Percentiles rank a stretch among this genome's conserved stretches.
Evolutionary conservation across 2,797 vertebrate species (phyloP).

Genomic region (Gallinago stenura): DNA sequence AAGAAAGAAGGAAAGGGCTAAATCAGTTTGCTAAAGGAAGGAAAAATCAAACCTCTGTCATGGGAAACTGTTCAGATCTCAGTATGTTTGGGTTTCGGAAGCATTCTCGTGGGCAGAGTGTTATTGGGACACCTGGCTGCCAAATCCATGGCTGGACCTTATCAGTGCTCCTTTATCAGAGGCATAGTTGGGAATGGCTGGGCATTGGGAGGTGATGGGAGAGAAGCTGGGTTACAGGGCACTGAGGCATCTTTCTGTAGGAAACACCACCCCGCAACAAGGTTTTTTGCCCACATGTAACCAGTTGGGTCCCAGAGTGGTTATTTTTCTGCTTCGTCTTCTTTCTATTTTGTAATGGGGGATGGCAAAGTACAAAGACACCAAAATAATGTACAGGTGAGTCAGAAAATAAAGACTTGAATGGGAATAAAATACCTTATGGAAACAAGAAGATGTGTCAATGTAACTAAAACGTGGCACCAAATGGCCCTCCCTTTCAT

Average conservation of each 20-base stretch:
- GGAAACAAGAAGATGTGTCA: neutral
- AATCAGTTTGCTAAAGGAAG: neutral
- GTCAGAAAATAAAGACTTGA: neutral
- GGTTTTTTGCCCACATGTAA: neutral
- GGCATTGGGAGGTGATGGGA: neutral
- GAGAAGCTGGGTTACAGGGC: neutral
- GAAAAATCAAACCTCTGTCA: neutral
- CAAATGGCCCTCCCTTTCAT: neutral
- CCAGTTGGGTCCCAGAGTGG: too few relatives aligned
- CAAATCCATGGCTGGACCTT: neutral
- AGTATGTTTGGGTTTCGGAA: neutral
- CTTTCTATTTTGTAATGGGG: neutral
- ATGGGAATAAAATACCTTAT: neutral
- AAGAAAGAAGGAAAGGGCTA: neutral
- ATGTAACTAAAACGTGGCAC: neutral
- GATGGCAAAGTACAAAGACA: neutral
- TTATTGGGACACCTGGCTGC: neutral
- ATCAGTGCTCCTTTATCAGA: neutral
- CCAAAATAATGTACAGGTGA: neutral
- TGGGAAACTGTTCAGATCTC: neutral
- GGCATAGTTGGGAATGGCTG: neutral
- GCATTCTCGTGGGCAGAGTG: neutral
- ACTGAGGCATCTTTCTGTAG: rapidly evolving
- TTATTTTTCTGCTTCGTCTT: rapidly evolving
- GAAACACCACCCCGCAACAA: neutral